Evolutionary conservation across 2,797 vertebrate genomes (phyloP), one percentile per base, ranked within the genome.

Genomic region (Amniataba percoides): DNA sequence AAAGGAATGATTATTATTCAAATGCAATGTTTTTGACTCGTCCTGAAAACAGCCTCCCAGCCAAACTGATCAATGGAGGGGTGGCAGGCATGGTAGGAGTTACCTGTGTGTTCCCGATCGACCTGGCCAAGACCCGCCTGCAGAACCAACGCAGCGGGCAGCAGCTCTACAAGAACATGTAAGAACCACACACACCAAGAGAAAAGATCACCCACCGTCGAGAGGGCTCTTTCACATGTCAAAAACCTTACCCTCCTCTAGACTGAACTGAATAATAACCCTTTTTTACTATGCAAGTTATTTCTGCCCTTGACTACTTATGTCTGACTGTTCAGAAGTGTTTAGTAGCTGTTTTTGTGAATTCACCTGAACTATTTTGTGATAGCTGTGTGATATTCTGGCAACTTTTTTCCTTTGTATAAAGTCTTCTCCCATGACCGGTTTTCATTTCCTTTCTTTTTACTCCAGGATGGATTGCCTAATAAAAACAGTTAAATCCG

Each of bases 21-120:
- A 31, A 31, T 31, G 0, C 3, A 2, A 31, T 72, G 25, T 59
- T 31, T 75, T 48, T 52, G 15, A 67, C 68, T 80, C 80, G 52
- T 71, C 18, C 11, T 49, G 52, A 0, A 31, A 57, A 55, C 81
- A 97, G 96, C 88, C 93, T 97, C 23, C 96, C 96, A 56, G 96
- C 96, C 51, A 97, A 97, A 52, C 94, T 97, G 62, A 96, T 97
- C 81, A 97, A 96, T 76, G 96, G 96, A 80, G 96, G 96, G 71
- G 87, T 96, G 74, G 96, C 96, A 59, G 96, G 96, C 62, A 92
- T 97, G 64, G 96, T 96, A 12, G 96, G 96, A 46, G 96, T 97
- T 80, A 96, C 96, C 78, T 97, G 96, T 84, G 95, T 97, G 82
- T 97, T 97, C 80, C 96, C 96, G 36, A 95, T 97, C 1, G 96